Evolutionary conservation across 1,140 invertebrate species (phyloP).

Genomic region (Idris sp.): DNA sequence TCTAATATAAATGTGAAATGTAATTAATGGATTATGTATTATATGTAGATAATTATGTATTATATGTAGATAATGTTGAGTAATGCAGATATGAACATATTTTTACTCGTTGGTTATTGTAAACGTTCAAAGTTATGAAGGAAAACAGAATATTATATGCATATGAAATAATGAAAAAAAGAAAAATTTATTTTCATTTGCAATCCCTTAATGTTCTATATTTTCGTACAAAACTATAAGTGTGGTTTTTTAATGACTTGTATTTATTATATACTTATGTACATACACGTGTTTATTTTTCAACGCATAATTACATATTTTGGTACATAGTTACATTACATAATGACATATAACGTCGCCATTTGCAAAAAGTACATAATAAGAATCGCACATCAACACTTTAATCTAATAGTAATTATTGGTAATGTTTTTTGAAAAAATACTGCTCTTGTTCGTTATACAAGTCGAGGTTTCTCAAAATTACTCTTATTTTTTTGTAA

Average conservation of each 20-base stretch:
- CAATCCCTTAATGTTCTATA: too few relatives aligned
- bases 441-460: constrained; percentile 29
- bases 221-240: too few relatives aligned
- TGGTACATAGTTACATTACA: constrained; percentile 27
- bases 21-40: constrained; percentile 38
- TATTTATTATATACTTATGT: too few relatives aligned
- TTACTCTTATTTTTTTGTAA: too few relatives aligned
- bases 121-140: constrained; percentile 44
- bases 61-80: constrained; percentile 58
- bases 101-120: constrained; percentile 56
- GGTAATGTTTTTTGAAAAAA: constrained; percentile 23
- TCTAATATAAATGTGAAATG: constrained; percentile 14
- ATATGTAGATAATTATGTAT: constrained; percentile 57
- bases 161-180: constrained; percentile 24
- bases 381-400: constrained; percentile 8
- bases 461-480: not conserved
- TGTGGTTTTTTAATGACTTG: too few relatives aligned
- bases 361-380: constrained; percentile 11
- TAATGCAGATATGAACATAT: constrained; percentile 39
- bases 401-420: not conserved
- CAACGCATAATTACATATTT: constrained; percentile 30
- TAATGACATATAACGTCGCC: constrained; percentile 20
- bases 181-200: too few relatives aligned
- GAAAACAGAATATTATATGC: constrained; percentile 41
- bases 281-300: constrained; percentile 41